A percentile compares a stretch with the other conserved stretches of the same genome.
phyloP scores from a whole-genome alignment of 2,888 invertebrate species.

The Metacarcinus magister region DNA sequence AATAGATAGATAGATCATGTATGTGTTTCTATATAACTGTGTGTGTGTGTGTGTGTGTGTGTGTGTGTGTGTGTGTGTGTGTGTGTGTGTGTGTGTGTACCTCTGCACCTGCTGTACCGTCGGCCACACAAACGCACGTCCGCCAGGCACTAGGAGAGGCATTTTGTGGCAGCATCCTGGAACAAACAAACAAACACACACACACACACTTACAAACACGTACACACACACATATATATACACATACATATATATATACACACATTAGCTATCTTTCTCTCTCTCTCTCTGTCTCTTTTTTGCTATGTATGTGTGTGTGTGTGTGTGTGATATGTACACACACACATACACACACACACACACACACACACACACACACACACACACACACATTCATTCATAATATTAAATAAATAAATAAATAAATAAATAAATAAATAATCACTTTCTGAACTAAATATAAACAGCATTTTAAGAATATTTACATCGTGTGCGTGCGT shows the following conservation, averaged over 20 bases:
- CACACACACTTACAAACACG: not conserved
- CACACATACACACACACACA: not conserved
- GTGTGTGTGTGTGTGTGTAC: slow-evolving; percentile 83
- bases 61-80: slow-evolving; percentile 23
- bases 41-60: not conserved
- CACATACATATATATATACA: not conserved
- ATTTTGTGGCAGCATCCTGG: slow-evolving; percentile 97
- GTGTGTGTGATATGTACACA: not conserved
- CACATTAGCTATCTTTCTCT: too few species aligned
- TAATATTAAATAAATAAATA: not conserved
- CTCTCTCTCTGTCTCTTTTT: too few species aligned
- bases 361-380: not conserved
- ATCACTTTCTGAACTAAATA: too few species aligned
- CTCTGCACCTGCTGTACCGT: slow-evolving; percentile 88
- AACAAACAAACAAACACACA: slow-evolving; percentile 58
- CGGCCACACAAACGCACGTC: slow-evolving; percentile 99
- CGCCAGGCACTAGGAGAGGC: slow-evolving; percentile 97
- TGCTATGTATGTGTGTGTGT: too few species aligned
- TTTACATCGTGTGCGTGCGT: too few species aligned
- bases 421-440: too few species aligned
- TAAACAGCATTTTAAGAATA: too few species aligned
- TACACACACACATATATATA: not conserved
- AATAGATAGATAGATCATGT: too few species aligned
- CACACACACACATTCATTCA: too few species aligned
- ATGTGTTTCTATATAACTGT: not conserved